These are phyloP conservation scores for Adineta ricciae DNA, from an alignment of 2,888 invertebrate genomes.

Conservation along the genomic window DNA sequence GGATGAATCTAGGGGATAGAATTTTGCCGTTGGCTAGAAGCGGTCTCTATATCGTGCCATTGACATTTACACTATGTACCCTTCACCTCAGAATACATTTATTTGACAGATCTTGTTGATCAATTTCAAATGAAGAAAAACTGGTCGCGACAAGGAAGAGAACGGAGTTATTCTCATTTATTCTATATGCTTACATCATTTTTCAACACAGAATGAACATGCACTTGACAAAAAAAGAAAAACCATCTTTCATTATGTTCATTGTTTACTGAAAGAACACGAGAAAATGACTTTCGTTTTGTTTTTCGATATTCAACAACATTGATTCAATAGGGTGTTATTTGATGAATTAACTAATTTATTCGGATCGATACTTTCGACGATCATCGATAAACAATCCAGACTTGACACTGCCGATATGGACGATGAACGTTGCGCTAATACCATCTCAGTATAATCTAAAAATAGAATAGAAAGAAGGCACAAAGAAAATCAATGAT, in stretches of 20 bases:
- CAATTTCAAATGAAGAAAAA: too few relatives aligned
- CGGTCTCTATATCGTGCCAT: too few relatives aligned
- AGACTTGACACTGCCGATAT: slow-evolving; percentile 55
- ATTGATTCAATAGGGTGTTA: background rate
- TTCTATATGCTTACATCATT: background rate
- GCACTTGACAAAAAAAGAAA: background rate
- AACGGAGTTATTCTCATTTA: too few relatives aligned
- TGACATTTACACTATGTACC: too few relatives aligned
- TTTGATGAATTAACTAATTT: background rate
- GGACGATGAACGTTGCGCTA: background rate
- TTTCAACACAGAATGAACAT: background rate
- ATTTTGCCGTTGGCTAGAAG: too few relatives aligned
- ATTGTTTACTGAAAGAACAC: background rate
- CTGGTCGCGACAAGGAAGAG: too few relatives aligned
- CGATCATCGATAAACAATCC: slow-evolving; percentile 62
- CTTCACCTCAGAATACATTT: too few relatives aligned
- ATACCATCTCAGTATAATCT: background rate
- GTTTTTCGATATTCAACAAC: background rate
- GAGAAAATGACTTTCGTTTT: background rate
- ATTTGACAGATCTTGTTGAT: too few relatives aligned
- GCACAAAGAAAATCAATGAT: background rate
- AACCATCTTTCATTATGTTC: background rate
- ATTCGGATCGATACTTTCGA: slow-evolving; percentile 57
- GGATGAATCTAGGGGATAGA: too few relatives aligned
- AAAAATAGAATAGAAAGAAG: background rate